Conservation (phyloP, 53 echinoderm and acorn worm genomes). For the Zoroaster sp. region DNA sequence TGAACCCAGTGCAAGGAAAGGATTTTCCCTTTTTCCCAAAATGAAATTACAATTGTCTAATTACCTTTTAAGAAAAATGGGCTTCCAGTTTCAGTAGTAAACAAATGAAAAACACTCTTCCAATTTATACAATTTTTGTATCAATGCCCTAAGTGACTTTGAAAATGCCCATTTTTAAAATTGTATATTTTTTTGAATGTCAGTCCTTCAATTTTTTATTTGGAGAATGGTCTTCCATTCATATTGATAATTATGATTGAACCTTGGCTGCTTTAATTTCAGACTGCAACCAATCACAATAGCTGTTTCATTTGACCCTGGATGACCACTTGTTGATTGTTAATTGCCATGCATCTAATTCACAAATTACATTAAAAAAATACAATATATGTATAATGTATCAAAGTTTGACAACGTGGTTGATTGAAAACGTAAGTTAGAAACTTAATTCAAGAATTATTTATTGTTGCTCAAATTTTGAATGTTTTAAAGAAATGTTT, state of each 20-base stretch:
- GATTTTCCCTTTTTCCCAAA: not conserved
- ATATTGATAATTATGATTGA: not conserved
- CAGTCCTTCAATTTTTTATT: not conserved
- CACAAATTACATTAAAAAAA: too few relatives aligned
- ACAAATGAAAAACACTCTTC: not conserved
- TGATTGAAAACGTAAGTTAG: too few relatives aligned
- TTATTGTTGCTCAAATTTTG: not conserved
- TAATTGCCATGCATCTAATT: too few relatives aligned
- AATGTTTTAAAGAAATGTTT: not conserved
- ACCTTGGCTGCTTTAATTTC: not conserved
- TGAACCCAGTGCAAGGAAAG: not conserved
- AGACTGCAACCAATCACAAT: not conserved
- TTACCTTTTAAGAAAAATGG: not conserved
- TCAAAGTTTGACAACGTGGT: too few relatives aligned
- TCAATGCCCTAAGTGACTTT: too few relatives aligned
- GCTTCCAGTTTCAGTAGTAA: not conserved
- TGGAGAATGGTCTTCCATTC: not conserved
- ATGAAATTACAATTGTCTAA: not conserved
- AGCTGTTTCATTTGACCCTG: too few relatives aligned
- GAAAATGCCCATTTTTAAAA: too few relatives aligned
- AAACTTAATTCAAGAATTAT: not conserved
- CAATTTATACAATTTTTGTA: not conserved
- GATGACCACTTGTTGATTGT: too few relatives aligned
- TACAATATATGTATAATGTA: too few relatives aligned
- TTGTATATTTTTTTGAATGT: not conserved